Base-by-base conservation (phyloP, 2,113 vertebrate species). In the Aspidoscelis tigris region DNA sequence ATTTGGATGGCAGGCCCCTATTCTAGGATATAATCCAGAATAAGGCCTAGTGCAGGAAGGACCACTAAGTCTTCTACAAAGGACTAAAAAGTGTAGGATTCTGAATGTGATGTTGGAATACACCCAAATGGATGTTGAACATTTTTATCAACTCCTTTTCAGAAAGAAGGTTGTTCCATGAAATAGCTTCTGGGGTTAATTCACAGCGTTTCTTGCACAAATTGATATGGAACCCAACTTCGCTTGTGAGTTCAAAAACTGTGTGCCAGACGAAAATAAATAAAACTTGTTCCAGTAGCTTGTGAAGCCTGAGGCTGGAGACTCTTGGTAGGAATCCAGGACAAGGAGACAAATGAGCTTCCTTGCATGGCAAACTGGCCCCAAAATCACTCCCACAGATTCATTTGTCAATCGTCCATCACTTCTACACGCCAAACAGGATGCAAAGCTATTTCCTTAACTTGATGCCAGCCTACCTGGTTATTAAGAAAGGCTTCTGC, bases 401-500 rank as follows among this genome's bases (percentile, higher is more conserved):
- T 50, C 47, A 44, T 9, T 14, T 12, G 8, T 22, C 7, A 16
- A 43, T 33, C 18, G 53, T 22, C 69, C 44, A 3, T 43, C 33
- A 18, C 9, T 39, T 43, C 64, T 61, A 43, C 3, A 43, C 18
- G 24, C 21, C 18, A 55, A 41, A 22, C 44, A 61, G 68, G 33
- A 12, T 39, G 10, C 8, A 41, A 47, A 8, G 16, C 14, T 39
- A 4, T 2, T 4, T 77, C 65, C 47, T 68, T n/a, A 44, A 55
- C 24, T n/a, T 7, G 50, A 73, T 41, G 43, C 87, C n/a, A 79
- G 84, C 86, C 93, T 94, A 98, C 99, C 98, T 99, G 99, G 94
- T 99, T 99, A 95, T 99, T 99, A 92, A 99, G 98, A 93, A 99
- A 99, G 55, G 98, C 98, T 92, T 99, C 99, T 0, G 98, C 98